Conservation (phyloP, 2,113 vertebrate species). For the Cottus gobio region DNA sequence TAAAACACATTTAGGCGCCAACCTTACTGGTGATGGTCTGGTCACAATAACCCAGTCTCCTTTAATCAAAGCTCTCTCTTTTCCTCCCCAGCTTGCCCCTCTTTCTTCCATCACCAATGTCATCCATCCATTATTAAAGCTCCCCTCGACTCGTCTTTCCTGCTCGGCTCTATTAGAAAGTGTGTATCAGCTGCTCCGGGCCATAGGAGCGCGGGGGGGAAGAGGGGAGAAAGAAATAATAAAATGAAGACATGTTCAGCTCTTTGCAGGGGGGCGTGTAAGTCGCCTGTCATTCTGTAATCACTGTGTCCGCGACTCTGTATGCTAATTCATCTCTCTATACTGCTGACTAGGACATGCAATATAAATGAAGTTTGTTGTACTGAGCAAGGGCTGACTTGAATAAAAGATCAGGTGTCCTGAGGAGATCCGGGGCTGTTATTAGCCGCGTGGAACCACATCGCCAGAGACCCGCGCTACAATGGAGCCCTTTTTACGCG, state of each 20-base stretch:
- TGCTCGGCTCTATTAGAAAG: conserved; percentile 91
- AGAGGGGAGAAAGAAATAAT: conserved; percentile 67
- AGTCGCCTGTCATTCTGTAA: conserved; percentile 94
- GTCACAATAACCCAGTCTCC: conserved; percentile 23
- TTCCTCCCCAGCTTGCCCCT: too few relatives aligned
- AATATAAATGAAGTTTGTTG: conserved; percentile 84
- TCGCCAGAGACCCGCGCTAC: conserved; percentile 68
- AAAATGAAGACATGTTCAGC: conserved; percentile 79
- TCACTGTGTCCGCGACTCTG: conserved; percentile 92
- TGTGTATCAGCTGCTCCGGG: conserved; percentile 89
- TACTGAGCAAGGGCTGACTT: conserved; percentile 76
- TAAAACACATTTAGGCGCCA: not conserved
- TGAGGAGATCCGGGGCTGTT: conserved; percentile 73
- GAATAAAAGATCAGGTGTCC: conserved; percentile 79
- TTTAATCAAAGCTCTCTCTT: conserved; percentile 63
- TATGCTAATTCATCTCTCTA: conserved; percentile 84
- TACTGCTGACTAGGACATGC: conserved; percentile 81
- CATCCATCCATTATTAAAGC: conserved; percentile 92
- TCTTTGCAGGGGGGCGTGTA: conserved; percentile 92
- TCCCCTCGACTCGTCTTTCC: conserved; percentile 82
- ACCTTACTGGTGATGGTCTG: not conserved
- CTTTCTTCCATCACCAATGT: conserved; percentile 65
- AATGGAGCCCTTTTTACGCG: conserved; percentile 74
- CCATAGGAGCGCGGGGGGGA: conserved; percentile 76
- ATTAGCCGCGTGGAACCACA: conserved; percentile 77